These are phyloP conservation scores for Garrulus glandarius DNA, from an alignment of 2,797 vertebrate genomes.

Conservation along the genomic window DNA sequence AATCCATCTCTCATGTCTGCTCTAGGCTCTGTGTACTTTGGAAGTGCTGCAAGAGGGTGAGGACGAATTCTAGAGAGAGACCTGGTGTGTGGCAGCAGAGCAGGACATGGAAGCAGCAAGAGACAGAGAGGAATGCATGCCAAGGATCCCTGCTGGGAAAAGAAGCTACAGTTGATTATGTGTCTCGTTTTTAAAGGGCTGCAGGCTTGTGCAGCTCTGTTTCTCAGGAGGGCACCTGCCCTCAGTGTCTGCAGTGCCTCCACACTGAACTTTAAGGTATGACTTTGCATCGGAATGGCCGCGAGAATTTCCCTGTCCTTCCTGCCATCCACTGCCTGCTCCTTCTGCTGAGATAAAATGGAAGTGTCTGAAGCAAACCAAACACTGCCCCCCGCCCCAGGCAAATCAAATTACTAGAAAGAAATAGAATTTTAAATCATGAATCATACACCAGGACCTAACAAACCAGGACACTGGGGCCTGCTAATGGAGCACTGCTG, in stretches of 20 bases:
- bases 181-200: neutral
- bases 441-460: neutral
- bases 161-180: neutral
- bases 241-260: neutral
- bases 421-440: neutral
- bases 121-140: neutral
- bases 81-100: neutral
- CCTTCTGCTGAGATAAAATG: neutral
- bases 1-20: neutral
- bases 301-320: neutral
- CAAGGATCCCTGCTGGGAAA: neutral
- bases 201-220: neutral
- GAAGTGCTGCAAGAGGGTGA: neutral
- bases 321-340: neutral
- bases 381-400: neutral
- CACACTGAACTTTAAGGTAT: neutral
- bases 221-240: neutral
- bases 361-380: constrained; percentile 2
- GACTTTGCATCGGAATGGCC: neutral
- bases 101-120: neutral
- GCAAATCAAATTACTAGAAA: neutral
- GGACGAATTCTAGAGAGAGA: neutral
- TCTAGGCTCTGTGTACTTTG: neutral
- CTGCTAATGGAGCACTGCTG: neutral
- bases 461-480: neutral